Evolutionary conservation across 2,888 invertebrate genomes (phyloP).

Genomic region (Nesidiocoris tenuis): DNA sequence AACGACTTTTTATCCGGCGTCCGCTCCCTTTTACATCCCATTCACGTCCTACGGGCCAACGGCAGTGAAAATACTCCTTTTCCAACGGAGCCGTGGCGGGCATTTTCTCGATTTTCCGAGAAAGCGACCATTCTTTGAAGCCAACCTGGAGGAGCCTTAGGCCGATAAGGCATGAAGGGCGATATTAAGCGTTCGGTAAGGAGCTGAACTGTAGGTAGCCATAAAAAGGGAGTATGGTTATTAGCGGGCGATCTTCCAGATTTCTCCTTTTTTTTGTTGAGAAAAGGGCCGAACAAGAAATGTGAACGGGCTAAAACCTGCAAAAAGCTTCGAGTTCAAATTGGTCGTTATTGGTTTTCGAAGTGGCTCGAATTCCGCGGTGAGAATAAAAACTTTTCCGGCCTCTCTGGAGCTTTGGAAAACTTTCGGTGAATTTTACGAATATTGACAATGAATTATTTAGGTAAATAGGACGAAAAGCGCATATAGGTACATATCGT

Average conservation of each 20-base stretch:
- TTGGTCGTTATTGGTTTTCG: conserved; percentile 18
- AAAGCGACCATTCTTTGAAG: not conserved
- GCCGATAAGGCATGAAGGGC: conserved; percentile 20
- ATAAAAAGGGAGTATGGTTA: conserved; percentile 18
- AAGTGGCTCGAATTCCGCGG: not conserved
- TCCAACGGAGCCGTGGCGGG: not conserved
- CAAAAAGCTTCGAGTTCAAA: conserved; percentile 9
- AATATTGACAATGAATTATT: no score
- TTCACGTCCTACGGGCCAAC: conserved; percentile 26
- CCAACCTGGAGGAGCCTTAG: conserved; percentile 3
- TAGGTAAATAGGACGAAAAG: no score
- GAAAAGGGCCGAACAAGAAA: not conserved
- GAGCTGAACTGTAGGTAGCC: not conserved
- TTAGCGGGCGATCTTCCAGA: conserved; percentile 28
- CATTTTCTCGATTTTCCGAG: conserved; percentile 24
- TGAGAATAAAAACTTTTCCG: no score
- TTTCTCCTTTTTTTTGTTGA: not conserved
- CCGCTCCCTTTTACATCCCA: conserved; percentile 18
- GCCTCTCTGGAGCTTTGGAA: no score
- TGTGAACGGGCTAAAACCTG: conserved; percentile 11
- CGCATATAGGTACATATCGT: no score
- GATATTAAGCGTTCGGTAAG: conserved; percentile 23
- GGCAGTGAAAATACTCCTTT: conserved; percentile 31
- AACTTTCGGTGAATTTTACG: no score
- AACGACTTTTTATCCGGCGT: not conserved